Evolutionary conservation across 2,888 invertebrate genomes (phyloP), one percentile per base, ranked within the genome.

Genomic region (Myathropa florea): DNA sequence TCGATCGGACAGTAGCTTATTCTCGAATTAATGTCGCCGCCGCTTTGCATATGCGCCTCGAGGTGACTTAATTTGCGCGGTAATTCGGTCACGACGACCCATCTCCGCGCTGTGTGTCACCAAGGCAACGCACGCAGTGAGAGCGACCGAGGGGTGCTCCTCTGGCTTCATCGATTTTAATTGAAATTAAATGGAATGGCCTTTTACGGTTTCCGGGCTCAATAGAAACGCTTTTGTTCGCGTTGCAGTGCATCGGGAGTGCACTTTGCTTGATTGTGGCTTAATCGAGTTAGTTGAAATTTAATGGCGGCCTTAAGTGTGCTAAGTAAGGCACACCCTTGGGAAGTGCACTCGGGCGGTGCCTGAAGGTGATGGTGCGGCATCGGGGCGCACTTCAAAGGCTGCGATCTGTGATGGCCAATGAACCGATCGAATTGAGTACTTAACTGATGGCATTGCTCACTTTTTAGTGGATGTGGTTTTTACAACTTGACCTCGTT

Each of bases 191-290:
- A 70, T 63, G 28, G 63, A 70, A 70, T 36, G 18, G 23, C 7
- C 23, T 70, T 57, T 63, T 70, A 63, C 57, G 33, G 55, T 57
- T 78, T 78, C 78, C 57, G 70, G 36, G 55, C 53, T 68, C 39
- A 18, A 46, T 65, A 39, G 59, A 75, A 73, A 10, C 64, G 55
- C n/a, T 60, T 39, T 46, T n/a, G n/a, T 18, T 46, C 18, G 14
- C n/a, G 7, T 60, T n/a, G 26, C 26, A 28, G 18, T 28, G 26
- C 18, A 28, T 21, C 30, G 9, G 0, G 18, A 28, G 53, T 67
- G 24, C 46, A 67, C 10, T 67, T 53, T 53, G 18, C 7, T 18
- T n/a, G 46, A 7, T 18, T 46, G 26, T 28, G 26, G 18, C 53
- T 67, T 28, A 18, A 30, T 67, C n/a, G n/a, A 14, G 14, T 67